A percentile compares a stretch with the other conserved stretches of the same genome.
Conservation (phyloP, 1,140 invertebrate genomes). For the Lucilia cuprina region DNA sequence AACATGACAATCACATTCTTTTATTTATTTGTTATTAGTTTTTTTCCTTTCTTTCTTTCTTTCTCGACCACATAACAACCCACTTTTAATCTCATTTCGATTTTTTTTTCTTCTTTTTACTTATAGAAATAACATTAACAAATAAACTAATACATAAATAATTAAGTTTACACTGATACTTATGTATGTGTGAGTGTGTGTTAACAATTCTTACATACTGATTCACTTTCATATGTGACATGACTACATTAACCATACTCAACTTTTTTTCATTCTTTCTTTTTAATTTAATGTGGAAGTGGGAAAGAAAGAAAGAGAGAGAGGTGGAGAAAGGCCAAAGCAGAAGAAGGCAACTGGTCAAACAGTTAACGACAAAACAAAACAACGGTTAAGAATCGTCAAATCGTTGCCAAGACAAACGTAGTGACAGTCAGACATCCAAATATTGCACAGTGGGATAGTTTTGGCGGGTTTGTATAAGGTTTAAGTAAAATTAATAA, state of each 20-base stretch:
- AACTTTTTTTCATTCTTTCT: neutral
- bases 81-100: constrained; percentile 30
- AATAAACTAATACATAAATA: neutral
- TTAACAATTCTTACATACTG: neutral
- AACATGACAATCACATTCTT: constrained; percentile 25
- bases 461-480: no score
- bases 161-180: neutral
- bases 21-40: neutral
- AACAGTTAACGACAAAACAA: neutral
- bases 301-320: neutral
- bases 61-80: constrained; percentile 14
- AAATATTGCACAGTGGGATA: neutral
- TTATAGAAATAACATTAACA: neutral
- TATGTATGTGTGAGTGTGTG: neutral
- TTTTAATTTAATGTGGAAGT: neutral
- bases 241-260: neutral
- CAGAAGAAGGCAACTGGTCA: neutral
- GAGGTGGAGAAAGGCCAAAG: neutral
- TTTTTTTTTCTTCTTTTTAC: neutral
- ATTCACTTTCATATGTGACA: constrained; percentile 32
- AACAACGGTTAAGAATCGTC: neutral
- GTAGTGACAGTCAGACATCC: neutral
- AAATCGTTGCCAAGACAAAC: neutral
- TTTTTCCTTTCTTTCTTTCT: neutral
- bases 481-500: no score